Conservation (phyloP, 1,140 invertebrate species). For the Orussus abietinus region DNA sequence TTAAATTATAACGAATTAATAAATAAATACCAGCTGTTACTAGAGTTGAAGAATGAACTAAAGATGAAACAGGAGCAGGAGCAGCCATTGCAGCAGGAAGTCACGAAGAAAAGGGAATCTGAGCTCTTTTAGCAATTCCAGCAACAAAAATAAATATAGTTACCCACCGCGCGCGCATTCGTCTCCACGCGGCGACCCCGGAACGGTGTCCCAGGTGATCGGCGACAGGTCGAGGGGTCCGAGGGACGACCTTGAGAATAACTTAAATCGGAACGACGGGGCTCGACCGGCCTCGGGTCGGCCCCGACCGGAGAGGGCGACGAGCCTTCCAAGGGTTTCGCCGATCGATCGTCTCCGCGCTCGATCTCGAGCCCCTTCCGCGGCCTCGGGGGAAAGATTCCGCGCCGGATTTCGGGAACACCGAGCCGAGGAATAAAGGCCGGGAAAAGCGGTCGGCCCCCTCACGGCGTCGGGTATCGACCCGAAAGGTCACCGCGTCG, state of each 20-base stretch:
- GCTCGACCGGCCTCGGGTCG: too few species aligned
- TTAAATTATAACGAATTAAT: slow-evolving; percentile 59
- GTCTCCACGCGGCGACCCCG: too few species aligned
- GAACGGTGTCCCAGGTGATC: too few species aligned
- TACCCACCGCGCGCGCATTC: too few species aligned
- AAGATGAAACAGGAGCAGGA: slow-evolving; percentile 65
- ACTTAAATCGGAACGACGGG: too few species aligned
- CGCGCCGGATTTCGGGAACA: not conserved
- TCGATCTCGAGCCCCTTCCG: slow-evolving; percentile 7
- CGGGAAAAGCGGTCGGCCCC: not conserved
- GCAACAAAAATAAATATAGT: slow-evolving; percentile 50
- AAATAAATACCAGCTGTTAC: slow-evolving; percentile 70
- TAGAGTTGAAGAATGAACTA: slow-evolving; percentile 73
- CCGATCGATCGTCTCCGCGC: too few species aligned
- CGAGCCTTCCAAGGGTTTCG: too few species aligned
- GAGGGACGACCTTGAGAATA: too few species aligned
- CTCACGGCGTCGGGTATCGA: not conserved
- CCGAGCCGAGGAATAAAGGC: slow-evolving; percentile 5
- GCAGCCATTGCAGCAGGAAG: slow-evolving; percentile 67
- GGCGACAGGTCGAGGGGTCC: too few species aligned
- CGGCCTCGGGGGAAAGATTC: not conserved
- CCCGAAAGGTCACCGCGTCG: not conserved
- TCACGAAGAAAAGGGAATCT: slow-evolving; percentile 69
- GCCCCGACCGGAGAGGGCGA: too few species aligned
- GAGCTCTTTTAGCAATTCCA: slow-evolving; percentile 68